Base-by-base conservation (phyloP, 1,140 invertebrate species). In the Zaprionus inermis region DNA sequence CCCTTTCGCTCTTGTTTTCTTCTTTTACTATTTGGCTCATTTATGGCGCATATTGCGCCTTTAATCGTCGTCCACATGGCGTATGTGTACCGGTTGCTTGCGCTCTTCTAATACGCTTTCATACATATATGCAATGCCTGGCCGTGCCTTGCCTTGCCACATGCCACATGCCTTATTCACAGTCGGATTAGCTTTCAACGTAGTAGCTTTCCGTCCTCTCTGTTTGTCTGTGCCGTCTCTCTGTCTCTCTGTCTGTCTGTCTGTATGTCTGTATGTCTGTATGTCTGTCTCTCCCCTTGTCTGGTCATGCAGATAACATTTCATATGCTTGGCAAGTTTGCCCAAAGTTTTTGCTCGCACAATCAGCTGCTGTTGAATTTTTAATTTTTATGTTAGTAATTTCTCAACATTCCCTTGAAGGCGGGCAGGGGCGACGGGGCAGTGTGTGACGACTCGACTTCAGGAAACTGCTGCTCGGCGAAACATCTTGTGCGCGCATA, bases 351-450 rank as follows among this genome's bases (percentile, higher is more conserved):
- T 75, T 72, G 18, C 38, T 55, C 22, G 56, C 73, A 79, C 83
- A 88, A 86, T 86, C 83, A 88, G 81, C 84, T 89, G 80, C 84
- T 89, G 84, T 79, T 89, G 85, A 89, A 89, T 90, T 89, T 89
- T 89, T 89, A 89, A 89, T 89, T 89, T 89, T 89, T 89, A 89
- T 89, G 84, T 84, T 89, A 81, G 84, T 84, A 89, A 89, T 89
- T 89, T 89, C 82, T 89, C 78, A 78, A 76, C 85, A 89, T 88
- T 88, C 65, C 1, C 16, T 20, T 11, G 5, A 20, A 10, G 1
- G 1, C 4, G 22, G 18, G 20, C 18, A 18, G 16, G 11, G 11
- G 11, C 20, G 11, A 4, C 20, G 18, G 18, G 1, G 18, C 2
- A 3, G 44, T 9, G n/a, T 38, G 36, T 38, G 36, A 38, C 36